Evolutionary conservation across 2,113 vertebrate species (phyloP), one percentile per base, ranked within the genome.

Genomic region (Pycnonotus jocosus): DNA sequence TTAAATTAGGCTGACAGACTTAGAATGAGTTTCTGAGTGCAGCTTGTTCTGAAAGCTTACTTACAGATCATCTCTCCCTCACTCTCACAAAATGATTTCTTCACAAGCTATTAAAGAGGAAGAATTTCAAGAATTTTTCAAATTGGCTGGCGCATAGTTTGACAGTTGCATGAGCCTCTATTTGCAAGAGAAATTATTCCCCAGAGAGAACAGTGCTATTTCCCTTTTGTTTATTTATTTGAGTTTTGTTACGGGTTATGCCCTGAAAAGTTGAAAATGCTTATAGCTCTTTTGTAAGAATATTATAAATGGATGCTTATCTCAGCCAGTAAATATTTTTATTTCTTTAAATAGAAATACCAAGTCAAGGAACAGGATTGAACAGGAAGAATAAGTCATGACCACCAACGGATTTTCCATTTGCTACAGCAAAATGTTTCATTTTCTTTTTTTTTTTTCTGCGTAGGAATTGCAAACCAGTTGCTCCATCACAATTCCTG

Each of bases 81-180:
- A 61, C 45, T 93, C 61, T 48, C 35, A 51, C 31, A 91, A 96
- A 95, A 50, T 17, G 19, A 65, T 74, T 83, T 95, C 82, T 92
- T 80, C 79, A 81, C 38, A 66, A 94, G 81, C 74, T 90, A 81
- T 90, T 82, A 60, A 81, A 78, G 44, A 66, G 65, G 22, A 88
- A 72, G 78, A 95, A 95, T 88, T 86, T 89, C 12, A 82, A 90
- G n/a, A 53, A 88, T 94, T 96, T 96, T 86, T 95, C 91, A 89
- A 66, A 81, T 23, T 79, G 81, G 68, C 69, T 81, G 82, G 48
- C 7, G 37, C n/a, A 74, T 19, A 71, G 37, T 86, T 92, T 91
- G 90, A 90, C 80, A 91, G 64, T 56, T 79, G 44, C 54, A 58
- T 7, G 40, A 78, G 60, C 35, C 89, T 86, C 77, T 88, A 25